These are phyloP conservation scores for Crossocerus cetratus DNA, from an alignment of 2,888 invertebrate genomes.

Conservation along the genomic window DNA sequence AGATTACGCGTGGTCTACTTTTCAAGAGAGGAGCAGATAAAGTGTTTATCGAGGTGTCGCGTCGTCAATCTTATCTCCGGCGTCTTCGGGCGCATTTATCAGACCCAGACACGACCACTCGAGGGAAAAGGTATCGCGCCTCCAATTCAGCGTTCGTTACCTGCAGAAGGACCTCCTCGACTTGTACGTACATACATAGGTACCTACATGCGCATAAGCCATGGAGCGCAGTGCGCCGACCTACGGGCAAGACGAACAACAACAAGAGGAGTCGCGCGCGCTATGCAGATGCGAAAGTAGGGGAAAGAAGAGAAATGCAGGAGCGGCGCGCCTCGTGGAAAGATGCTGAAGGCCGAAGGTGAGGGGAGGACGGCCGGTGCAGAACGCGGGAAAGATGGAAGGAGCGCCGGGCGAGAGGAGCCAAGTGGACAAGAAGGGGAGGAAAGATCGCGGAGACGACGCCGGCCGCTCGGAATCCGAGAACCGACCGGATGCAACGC, in stretches of 20 bases:
- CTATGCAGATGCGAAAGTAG: conserved; percentile 14
- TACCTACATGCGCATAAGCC: too few relatives aligned
- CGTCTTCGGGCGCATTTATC: neutral
- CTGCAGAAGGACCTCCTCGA: neutral
- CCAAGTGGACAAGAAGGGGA: conserved; percentile 43
- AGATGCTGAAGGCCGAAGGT: neutral
- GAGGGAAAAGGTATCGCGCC: neutral
- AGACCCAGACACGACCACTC: neutral
- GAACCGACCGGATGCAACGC: conserved; percentile 71
- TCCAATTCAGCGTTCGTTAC: neutral
- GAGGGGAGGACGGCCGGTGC: neutral
- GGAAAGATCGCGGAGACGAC: conserved; percentile 23
- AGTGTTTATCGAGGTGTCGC: conserved; percentile 31
- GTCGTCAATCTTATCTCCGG: conserved; percentile 31
- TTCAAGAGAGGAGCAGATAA: conserved; percentile 43
- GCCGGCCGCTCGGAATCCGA: conserved; percentile 1
- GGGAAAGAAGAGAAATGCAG: conserved; percentile 9
- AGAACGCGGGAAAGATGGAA: neutral
- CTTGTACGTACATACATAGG: too few relatives aligned
- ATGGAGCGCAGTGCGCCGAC: neutral
- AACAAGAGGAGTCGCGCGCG: too few relatives aligned
- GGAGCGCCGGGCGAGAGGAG: conserved; percentile 28
- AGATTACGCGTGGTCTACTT: conserved; percentile 59
- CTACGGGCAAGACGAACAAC: conserved; percentile 3
- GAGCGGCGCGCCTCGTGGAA: neutral